Percentiles rank a stretch among this genome's conserved stretches.
phyloP scores from a whole-genome alignment of 1,140 invertebrate genomes.

The Ephestia elutella region DNA sequence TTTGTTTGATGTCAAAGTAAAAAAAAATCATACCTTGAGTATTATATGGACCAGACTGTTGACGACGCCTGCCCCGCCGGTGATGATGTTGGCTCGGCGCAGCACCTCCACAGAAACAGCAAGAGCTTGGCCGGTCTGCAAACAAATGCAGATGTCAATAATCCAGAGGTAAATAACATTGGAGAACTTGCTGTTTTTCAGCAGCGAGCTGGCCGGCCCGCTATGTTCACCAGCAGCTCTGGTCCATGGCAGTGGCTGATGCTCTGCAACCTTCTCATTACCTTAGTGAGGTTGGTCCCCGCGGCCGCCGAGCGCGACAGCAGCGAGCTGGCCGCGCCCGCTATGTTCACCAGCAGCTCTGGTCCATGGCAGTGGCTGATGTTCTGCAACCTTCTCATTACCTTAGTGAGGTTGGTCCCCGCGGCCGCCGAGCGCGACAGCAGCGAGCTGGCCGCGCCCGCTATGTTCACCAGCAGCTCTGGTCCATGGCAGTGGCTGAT shows the following conservation, averaged over 20 bases:
- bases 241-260: too few relatives aligned
- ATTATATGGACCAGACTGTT: constrained; percentile 58
- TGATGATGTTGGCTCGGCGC: constrained; percentile 54
- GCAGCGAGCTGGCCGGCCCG: too few relatives aligned
- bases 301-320: constrained; percentile 52
- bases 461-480: constrained; percentile 64
- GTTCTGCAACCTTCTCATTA: too few relatives aligned
- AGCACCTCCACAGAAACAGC: constrained; percentile 56
- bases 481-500: constrained; percentile 52
- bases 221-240: too few relatives aligned
- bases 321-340: too few relatives aligned
- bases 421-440: constrained; percentile 51
- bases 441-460: constrained; percentile 44
- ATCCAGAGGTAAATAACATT: too few relatives aligned
- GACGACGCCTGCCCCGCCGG: constrained; percentile 53
- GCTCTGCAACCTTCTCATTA: too few relatives aligned
- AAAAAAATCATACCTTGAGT: constrained; percentile 50
- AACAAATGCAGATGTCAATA: constrained; percentile 10
- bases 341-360: too few relatives aligned
- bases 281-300: constrained; percentile 60
- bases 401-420: constrained; percentile 60
- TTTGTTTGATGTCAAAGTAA: too few relatives aligned
- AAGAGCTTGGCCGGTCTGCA: constrained; percentile 51
- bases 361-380: too few relatives aligned
- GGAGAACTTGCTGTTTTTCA: too few relatives aligned